Conservation (phyloP, 2,797 vertebrate species). For the Cichlasoma orientale region DNA sequence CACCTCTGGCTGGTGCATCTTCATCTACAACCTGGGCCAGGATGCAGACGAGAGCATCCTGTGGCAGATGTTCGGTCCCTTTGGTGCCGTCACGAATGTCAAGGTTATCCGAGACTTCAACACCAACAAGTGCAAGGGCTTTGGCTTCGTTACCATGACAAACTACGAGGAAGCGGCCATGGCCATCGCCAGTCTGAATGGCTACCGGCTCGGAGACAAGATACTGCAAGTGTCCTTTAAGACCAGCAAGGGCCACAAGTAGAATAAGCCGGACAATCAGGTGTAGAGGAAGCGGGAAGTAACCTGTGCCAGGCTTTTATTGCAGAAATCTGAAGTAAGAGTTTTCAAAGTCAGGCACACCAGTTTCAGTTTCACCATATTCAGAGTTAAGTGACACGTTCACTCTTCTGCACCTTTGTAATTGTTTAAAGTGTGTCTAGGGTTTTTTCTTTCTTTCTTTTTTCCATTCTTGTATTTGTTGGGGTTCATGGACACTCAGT, state of each 20-base stretch:
- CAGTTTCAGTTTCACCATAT: conserved; percentile 81
- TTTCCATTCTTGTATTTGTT: conserved; percentile 55
- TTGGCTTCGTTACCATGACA: conserved; percentile 99
- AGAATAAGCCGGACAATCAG: conserved; percentile 72
- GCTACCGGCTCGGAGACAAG: conserved; percentile 98
- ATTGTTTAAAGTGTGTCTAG: conserved; percentile 85
- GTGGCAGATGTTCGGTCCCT: conserved; percentile 99
- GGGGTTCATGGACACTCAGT: conserved; percentile 83
- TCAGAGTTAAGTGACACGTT: conserved; percentile 86
- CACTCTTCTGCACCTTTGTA: conserved; percentile 86
- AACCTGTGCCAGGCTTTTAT: conserved; percentile 49
- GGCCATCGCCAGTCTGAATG: conserved; percentile 98
- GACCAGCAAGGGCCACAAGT: conserved; percentile 99
- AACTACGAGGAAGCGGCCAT: conserved; percentile 99
- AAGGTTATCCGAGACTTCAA: conserved; percentile 99
- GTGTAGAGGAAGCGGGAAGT: conserved; percentile 41
- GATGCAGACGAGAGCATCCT: conserved; percentile 98
- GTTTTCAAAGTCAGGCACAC: conserved; percentile 64
- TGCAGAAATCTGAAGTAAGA: conserved; percentile 41
- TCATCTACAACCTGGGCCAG: conserved; percentile 99
- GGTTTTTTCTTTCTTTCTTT: conserved; percentile 41
- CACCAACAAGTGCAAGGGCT: conserved; percentile 99
- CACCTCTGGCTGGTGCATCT: conserved; percentile 98
- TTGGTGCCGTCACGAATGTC: conserved; percentile 98
- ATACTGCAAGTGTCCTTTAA: conserved; percentile 99